A percentile compares a stretch with the other conserved stretches of the same genome.
These are phyloP conservation scores for Anguilla pacifica DNA, from an alignment of 2,797 vertebrate species.

Conservation along the genomic window DNA sequence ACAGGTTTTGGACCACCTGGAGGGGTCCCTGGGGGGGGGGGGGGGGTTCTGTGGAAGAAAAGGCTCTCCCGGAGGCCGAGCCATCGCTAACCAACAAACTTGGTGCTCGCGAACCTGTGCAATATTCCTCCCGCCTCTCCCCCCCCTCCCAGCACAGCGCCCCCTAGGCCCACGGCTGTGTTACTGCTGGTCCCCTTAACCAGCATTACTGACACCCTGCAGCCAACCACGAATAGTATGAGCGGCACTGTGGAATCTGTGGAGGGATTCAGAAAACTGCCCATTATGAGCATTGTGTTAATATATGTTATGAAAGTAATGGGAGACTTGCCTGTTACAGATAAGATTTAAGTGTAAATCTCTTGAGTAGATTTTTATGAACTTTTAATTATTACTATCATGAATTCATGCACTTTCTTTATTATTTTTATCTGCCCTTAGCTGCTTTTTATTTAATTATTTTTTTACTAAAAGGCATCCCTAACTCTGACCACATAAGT, in stretches of 20 bases:
- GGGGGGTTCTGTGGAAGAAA: no score
- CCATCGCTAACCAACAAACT: neutral
- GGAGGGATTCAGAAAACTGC: neutral
- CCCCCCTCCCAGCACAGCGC: neutral
- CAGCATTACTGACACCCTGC: neutral
- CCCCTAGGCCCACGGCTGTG: conserved; percentile 14
- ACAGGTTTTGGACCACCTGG: neutral
- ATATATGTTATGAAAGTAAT: conserved; percentile 11
- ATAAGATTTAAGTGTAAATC: neutral
- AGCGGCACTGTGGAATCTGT: neutral
- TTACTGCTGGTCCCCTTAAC: neutral
- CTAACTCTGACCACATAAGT: neutral
- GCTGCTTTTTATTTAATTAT: neutral
- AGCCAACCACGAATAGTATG: conserved; percentile 21
- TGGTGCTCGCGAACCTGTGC: conserved; percentile 22
- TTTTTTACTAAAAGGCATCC: neutral
- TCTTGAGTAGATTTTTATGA: conserved; percentile 1
- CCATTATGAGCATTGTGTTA: conserved; percentile 15
- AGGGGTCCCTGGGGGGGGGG: neutral
- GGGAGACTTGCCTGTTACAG: neutral
- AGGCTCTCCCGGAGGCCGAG: neutral
- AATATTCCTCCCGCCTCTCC: conserved; percentile 18
- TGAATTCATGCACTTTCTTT: conserved; percentile 4
- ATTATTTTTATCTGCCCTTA: conserved; percentile 8
- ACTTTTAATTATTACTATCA: neutral